Evolutionary conservation across 2,888 invertebrate species (phyloP).

Genomic region (Orgyia antiqua): DNA sequence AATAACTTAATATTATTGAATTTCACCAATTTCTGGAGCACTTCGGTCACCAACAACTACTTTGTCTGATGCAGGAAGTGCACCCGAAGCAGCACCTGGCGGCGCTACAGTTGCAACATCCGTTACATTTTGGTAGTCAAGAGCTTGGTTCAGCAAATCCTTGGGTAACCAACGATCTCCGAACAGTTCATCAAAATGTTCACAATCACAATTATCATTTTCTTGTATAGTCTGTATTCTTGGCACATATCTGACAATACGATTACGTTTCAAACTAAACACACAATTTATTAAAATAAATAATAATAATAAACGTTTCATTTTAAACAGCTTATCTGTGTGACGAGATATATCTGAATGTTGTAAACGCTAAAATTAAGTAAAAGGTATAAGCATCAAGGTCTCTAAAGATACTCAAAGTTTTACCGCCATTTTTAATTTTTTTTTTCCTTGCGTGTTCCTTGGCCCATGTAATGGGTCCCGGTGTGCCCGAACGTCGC

Average conservation of each 20-base stretch:
- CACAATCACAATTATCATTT: background rate
- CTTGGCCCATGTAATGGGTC: too few relatives aligned
- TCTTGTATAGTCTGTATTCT: background rate
- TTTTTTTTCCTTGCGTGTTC: too few relatives aligned
- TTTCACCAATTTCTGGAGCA: too few relatives aligned
- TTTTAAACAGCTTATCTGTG: background rate
- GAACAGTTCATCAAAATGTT: background rate
- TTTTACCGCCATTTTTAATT: too few relatives aligned
- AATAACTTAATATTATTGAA: too few relatives aligned
- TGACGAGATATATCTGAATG: background rate
- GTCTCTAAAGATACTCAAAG: too few relatives aligned
- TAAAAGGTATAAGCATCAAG: background rate
- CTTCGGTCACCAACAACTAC: too few relatives aligned
- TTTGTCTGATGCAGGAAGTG: too few relatives aligned
- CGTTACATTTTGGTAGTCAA: too few relatives aligned
- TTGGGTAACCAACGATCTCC: background rate
- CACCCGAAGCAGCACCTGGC: too few relatives aligned
- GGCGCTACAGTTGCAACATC: too few relatives aligned
- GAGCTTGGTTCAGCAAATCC: background rate
- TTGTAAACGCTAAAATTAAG: background rate
- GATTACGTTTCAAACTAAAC: background rate
- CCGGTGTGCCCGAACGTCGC: too few relatives aligned
- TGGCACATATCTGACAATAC: background rate
- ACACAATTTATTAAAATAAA: background rate
- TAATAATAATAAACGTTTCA: background rate